Evolutionary conservation across 2,113 vertebrate species (phyloP), one percentile per base, ranked within the genome.

Genomic region (Benitochromis conjunctus): DNA sequence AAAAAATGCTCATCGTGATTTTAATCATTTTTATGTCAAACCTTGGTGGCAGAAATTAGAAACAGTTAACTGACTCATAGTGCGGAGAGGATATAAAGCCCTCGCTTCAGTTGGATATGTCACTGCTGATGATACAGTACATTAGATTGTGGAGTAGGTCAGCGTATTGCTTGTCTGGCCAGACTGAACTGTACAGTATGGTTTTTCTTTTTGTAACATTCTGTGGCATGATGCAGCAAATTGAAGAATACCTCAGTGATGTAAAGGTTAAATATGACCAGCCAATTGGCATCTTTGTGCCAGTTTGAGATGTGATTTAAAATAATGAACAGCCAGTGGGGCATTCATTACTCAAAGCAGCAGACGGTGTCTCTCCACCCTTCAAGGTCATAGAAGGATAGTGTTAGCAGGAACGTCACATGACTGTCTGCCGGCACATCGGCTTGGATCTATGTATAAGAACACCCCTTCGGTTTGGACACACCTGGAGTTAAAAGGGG

Each of bases 151-250:
- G 56, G 76, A 86, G 43, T 51, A 77, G 85, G 79, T 83, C 88
- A 88, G 56, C 14, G 1, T 41, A 83, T 80, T 90, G 55, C 88
- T 60, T 53, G 38, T 29, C 36, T 69, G 46, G 71, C 58, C 79
- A 21, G 78, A 84, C 38, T 60, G 80, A 80, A 80, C 79, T 48
- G 31, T 34, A 21, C 11, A 36, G 46, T 31, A 74, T 43, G 13
- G 9, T 66, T 64, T 80, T 6, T 29, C 60, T 81, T 71, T 78
- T 64, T 82, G 55, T 87, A 51, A 38, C 64, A 21, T 41, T 55
- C 60, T 79, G 41, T 88, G 88, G 82, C 53, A 86, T 89, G 87
- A 92, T 89, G 86, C 89, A 92, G 89, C 83, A 89, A 89, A 89
- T 60, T 86, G 64, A 58, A 46, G 8, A 7, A 69, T 2, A 43